Evolutionary conservation across 1,140 invertebrate genomes (phyloP), one percentile per base, ranked within the genome.

Genomic region (Venustaconcha ellipsiformis): DNA sequence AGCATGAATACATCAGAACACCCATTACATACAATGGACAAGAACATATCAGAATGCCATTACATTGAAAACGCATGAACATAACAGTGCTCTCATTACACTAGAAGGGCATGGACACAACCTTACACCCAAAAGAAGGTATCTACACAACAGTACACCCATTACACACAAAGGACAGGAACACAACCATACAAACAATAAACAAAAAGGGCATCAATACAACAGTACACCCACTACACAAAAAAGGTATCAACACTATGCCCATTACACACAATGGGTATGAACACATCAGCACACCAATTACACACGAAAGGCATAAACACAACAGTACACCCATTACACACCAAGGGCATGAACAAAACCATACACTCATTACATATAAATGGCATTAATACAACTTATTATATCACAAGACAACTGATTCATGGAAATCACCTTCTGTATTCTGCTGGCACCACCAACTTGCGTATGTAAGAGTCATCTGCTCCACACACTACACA

Each of bases 361-460:
- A 6, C 64, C 2, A 26, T 23, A 66, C 11, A 17, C 64, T 26
- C 55, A 17, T 17, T 62, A 20, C 48, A 18, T 67, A 23, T 67
- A 37, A 37, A 26, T 18, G n/a, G 12, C 37, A 26, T 67, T 67
- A 14, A 15, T 14, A 8, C 65, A 48, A 67, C 18, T 30, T 14
- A 23, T 67, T 20, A 67, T 14, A 20, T 67, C n/a, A 30, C 13
- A 15, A 30, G n/a, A 67, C 8, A 2, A 12, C 12, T 67, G n/a
- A 14, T 2, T 67, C 18, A 37, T 26, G 14, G 13, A 63, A 67
- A 81, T 81, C 77, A 90, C 90, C 94, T 95, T 69, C 95, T 92
- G 86, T 96, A 96, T 89, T 96, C 95, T 73, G 93, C 92, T 0
- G 95, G 95, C 59, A 97, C 94, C 57, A 97, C 92, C 81, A 95